phyloP scores from a whole-genome alignment of 2,888 invertebrate species.

The Archaeoteleia sp. region DNA sequence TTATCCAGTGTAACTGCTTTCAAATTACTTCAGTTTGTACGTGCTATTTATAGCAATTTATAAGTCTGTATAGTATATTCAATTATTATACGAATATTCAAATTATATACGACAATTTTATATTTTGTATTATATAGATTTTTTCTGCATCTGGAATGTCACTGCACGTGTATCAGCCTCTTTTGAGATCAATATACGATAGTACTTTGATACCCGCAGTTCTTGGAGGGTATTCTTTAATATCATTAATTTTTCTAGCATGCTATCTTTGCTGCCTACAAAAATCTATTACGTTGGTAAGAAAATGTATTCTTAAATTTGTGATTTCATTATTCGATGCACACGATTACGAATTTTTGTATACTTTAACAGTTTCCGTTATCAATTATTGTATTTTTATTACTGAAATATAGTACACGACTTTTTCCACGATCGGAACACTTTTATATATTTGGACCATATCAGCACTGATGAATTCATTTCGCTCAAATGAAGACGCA shows the following conservation, averaged over 20 bases:
- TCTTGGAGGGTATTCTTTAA: constrained; percentile 49
- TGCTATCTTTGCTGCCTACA: constrained; percentile 35
- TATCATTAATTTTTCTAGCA: constrained; percentile 50
- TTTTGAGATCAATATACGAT: constrained; percentile 35
- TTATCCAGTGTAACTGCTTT: constrained; percentile 43
- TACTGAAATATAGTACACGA: constrained; percentile 36
- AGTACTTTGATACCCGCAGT: constrained; percentile 52
- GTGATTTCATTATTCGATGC: too few species aligned
- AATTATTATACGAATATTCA: neutral
- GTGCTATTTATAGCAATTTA: constrained; percentile 10
- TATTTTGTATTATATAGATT: constrained; percentile 27
- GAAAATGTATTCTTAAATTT: too few species aligned
- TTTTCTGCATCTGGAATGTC: constrained; percentile 49
- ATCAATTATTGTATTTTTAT: constrained; percentile 3
- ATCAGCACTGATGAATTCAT: constrained; percentile 49
- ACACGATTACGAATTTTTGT: too few species aligned
- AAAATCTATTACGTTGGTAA: constrained; percentile 31
- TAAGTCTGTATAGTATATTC: neutral
- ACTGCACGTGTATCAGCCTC: constrained; percentile 46
- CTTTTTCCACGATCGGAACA: constrained; percentile 33
- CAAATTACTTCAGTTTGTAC: constrained; percentile 49
- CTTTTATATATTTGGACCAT: constrained; percentile 50
- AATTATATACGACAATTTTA: neutral
- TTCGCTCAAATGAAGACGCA: constrained; percentile 28
- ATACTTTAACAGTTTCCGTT: neutral